These are phyloP conservation scores for Phaenicophaeus curvirostris DNA, from an alignment of 2,797 vertebrate genomes.

Conservation along the genomic window DNA sequence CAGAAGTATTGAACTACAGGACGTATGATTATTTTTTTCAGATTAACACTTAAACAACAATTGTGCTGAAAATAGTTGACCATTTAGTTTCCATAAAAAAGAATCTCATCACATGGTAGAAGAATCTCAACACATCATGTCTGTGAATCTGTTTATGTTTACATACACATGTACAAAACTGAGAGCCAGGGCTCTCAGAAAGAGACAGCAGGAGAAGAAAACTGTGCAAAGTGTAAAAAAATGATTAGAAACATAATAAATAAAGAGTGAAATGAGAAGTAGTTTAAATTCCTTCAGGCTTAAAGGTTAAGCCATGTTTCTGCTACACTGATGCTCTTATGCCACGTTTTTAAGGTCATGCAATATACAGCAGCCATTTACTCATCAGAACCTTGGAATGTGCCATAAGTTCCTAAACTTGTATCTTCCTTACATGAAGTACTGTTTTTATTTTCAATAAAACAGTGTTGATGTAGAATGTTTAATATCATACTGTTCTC, in stretches of 20 bases:
- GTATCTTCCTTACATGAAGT: not conserved
- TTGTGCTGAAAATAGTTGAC: not conserved
- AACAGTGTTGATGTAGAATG: not conserved
- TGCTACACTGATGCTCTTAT: accelerated
- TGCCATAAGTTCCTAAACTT: not conserved
- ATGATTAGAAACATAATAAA: not conserved
- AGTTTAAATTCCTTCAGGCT: not conserved
- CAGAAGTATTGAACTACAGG: not conserved
- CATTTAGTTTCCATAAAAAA: not conserved
- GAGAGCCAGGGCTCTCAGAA: not conserved
- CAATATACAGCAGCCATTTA: not conserved
- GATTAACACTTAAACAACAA: not conserved
- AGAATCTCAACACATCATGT: not conserved
- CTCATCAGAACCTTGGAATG: not conserved
- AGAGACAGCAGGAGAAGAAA: not conserved
- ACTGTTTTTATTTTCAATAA: not conserved
- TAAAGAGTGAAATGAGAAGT: not conserved
- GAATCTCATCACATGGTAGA: not conserved
- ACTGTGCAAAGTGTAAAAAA: not conserved
- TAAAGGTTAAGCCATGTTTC: not conserved
- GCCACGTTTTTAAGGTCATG: not conserved
- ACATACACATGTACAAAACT: not conserved
- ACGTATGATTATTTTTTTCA: not conserved
- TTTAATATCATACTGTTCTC: not conserved
- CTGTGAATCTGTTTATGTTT: not conserved